Evolutionary conservation across 2,888 invertebrate species (phyloP).

Genomic region (Lasioglossum oenotherae): DNA sequence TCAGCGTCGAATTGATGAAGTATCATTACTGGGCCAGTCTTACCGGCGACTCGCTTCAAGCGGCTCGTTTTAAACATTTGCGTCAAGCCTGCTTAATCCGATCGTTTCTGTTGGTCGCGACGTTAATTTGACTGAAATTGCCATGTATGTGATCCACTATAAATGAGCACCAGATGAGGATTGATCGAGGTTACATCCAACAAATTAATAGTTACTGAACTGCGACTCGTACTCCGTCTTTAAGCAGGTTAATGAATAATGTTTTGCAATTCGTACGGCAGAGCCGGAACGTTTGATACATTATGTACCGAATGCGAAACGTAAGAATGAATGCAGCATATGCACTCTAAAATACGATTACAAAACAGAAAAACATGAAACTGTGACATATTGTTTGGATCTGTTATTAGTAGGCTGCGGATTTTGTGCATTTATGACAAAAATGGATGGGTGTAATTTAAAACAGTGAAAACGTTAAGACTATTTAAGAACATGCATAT

Average conservation of each 20-base stretch:
- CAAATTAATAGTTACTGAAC: slow-evolving; percentile 40
- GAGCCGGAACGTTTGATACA: neutral
- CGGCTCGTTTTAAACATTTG: slow-evolving; percentile 21
- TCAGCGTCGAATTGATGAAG: slow-evolving; percentile 36
- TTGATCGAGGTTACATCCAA: slow-evolving; percentile 42
- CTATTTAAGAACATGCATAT: no score
- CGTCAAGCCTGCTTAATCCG: slow-evolving; percentile 34
- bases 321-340: neutral
- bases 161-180: slow-evolving; percentile 33
- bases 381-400: neutral
- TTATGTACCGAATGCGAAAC: neutral
- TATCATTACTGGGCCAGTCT: slow-evolving; percentile 43
- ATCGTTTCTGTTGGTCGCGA: slow-evolving; percentile 37
- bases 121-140: slow-evolving; percentile 61
- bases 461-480: no score
- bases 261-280: neutral
- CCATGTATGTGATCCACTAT: slow-evolving; percentile 46
- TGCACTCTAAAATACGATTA: neutral
- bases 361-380: neutral
- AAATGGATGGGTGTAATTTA: no score
- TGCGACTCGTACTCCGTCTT: neutral
- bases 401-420: neutral
- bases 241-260: slow-evolving; percentile 1
- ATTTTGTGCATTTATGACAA: no score
- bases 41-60: slow-evolving; percentile 6